Conservation (phyloP, 2,888 invertebrate genomes). For the Cephus rjabovi region DNA sequence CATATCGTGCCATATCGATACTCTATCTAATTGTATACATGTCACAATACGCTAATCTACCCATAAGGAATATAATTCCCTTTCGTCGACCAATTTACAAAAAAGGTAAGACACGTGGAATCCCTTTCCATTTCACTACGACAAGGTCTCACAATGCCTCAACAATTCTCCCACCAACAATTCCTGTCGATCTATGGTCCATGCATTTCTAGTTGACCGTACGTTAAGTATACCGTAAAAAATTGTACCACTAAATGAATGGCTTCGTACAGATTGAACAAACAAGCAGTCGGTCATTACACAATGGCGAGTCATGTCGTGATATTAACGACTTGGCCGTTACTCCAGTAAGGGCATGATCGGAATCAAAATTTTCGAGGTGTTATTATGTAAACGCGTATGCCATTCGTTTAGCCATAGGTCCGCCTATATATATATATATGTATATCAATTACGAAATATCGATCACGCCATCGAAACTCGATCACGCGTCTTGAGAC, state of each 20-base stretch:
- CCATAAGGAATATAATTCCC: not conserved
- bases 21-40: not conserved
- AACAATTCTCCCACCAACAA: not conserved
- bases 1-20: not conserved
- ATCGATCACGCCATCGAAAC: constrained; percentile 36
- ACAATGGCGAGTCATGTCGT: not conserved
- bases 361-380: not conserved
- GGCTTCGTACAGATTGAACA: not conserved
- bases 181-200: not conserved
- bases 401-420: constrained; percentile 20
- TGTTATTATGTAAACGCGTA: constrained; percentile 22
- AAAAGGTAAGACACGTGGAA: not conserved
- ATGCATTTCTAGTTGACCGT: not conserved
- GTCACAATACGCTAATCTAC: not conserved
- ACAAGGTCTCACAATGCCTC: not conserved
- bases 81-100: no score
- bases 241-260: not conserved
- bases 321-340: not conserved
- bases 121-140: not conserved
- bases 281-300: not conserved
- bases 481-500: constrained; percentile 26
- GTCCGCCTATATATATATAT: constrained; percentile 17
- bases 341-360: constrained; percentile 4
- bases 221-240: not conserved
- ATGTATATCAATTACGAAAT: constrained; percentile 34